Base-by-base conservation (phyloP, 2,797 vertebrate genomes). In the Paramormyrops hopkinsi region DNA sequence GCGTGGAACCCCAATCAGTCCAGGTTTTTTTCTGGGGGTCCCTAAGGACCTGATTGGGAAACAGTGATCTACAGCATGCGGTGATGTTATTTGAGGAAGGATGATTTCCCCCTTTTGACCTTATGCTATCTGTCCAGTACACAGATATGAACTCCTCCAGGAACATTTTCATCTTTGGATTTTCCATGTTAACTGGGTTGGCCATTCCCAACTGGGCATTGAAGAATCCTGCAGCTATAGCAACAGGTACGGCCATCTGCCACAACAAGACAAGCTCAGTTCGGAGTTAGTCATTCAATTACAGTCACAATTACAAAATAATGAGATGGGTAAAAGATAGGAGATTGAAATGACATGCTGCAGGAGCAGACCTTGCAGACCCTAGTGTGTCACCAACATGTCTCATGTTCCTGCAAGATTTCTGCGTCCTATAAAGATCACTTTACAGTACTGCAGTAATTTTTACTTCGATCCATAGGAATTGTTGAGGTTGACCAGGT, bases 141-240 rank as follows among this genome's bases (percentile, higher is more conserved):
- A 94, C 96, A 88, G 97, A 99, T 92, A 98, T 99, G 98, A 99
- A 99, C 94, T 99, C 98, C 0, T 97, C 98, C 89, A 95, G 99
- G 91, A 99, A 99, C 94, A 96, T 99, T 93, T 99, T 99, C 90
- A 96, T 99, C 90, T 99, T 99, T 92, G 99, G 99, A 91, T 99
- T 99, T 95, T 98, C 98, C 92, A 96, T 99, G 91, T 99, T 97
- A 93, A 94, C 95, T 93, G 98, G 96, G 33, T 94, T 99, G 48
- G 94, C 96, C 0, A 92, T 99, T 94, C 99, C 99, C 54, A 97
- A 95, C 94, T 99, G 98, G 99, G 95, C 98, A 88, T 91, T 94
- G 17, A 97, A 97, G 89, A 97, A 99, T 88, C 90, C 95, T 0
- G 90, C 83, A 2, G 91, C 92, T 50, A 94, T 99, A 82, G 92